Base-by-base conservation (phyloP, 2,888 invertebrate genomes). In the Tiphia femorata region DNA sequence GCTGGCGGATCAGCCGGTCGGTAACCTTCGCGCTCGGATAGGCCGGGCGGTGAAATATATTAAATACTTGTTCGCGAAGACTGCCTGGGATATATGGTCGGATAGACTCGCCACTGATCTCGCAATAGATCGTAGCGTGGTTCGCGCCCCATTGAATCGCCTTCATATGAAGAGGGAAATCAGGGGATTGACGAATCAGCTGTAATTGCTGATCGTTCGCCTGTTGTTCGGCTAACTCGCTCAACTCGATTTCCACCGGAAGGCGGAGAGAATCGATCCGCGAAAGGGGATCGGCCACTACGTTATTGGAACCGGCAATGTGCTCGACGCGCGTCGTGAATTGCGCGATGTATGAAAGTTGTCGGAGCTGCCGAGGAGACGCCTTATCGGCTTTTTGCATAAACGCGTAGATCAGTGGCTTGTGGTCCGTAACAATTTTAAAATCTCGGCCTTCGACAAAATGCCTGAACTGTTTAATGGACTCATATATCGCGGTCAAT, bases 281-380 rank as follows among this genome's bases (percentile, higher is more conserved):
- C 1, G 58, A 53, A 1, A 49, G 23, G 1, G 49, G n/a, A 16
- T 54, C 50, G 2, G 58, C 58, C 1, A 53, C 53, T 0, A 49
- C 20, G 27, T 58, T 58, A 6, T 43, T 33, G 1, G 12, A 3
- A 5, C 58, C 58, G 2, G 38, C 2, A 6, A 58, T n/a, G 35
- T 58, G 42, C 20, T 27, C 27, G 16, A 55, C 48, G 5, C 7
- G 10, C 1, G 48, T 54, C 1, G 54, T 25, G 14, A 38, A 59
- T 20, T 55, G 44, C 0, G 35, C 27, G 14, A 59, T 48, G 19
- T 25, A 50, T 0, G 23, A 38, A 0, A 59, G 38, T 37, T 59
- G 47, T 21, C 59, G 38, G 2, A 25, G 7, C 35, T 47, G 49
- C 10, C 41, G n/a, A 1, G 50, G 43, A 0, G 58, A 50, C 1